Evolutionary conservation across 2,113 vertebrate species (phyloP), one percentile per base, ranked within the genome.

Genomic region (Macrotis lagotis): DNA sequence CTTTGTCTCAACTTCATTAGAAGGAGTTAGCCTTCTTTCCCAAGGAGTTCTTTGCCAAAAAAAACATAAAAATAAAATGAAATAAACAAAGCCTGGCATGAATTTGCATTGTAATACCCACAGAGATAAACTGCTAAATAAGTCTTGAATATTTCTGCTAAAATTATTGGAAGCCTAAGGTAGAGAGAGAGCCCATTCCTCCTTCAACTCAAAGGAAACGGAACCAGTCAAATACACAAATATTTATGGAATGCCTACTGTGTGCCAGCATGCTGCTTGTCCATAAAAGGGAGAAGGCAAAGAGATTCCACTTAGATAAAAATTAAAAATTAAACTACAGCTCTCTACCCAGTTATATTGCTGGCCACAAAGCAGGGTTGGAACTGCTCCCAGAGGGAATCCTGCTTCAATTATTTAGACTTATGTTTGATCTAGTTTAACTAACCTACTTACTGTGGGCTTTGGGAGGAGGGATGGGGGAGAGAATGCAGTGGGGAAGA

Each of bases 401-500:
- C 90, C 53, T 31, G 89, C 74, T 96, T 97, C 95, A 97, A 96
- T 97, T 97, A 97, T 89, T 97, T 95, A 98, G 92, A 97, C 19
- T 94, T 93, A 88, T 10, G 25, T 96, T 96, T 97, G 96, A 97
- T 97, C 94, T 96, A 92, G 91, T 96, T 97, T 97, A 94, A 96
- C 96, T 96, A 97, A 97, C 96, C 97, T 97, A 96, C 93, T 97
- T 97, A 95, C 91, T 52, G 50, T 9, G 48, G 89, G 92, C 48
- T 50, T 95, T 52, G 26, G 90, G 89, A 49, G 66, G 14, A 93
- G 31, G 90, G 92, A 91, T 94, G 47, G 31, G 44, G 25, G 90
- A 92, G 31, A 59, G 93, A 94, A 96, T 93, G 28, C 25, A 83
- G 94, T 92, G 95, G 90, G 95, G 89, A 92, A 92, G 52, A 55